Evolutionary conservation across 2,113 vertebrate species (phyloP), one percentile per base, ranked within the genome.

Genomic region (Columbina picui): DNA sequence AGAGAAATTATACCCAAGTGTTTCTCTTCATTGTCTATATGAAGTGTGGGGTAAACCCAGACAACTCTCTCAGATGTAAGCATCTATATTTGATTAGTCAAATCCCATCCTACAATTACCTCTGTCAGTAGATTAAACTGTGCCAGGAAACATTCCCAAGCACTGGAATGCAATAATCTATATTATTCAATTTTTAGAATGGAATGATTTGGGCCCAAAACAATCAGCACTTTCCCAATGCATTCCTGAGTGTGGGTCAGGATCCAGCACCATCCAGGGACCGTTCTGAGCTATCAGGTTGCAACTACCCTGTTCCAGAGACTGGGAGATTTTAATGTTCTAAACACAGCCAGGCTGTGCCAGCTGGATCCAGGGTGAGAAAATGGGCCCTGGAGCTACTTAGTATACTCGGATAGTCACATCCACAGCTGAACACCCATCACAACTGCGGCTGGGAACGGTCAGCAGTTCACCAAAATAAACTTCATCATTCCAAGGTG

Each of bases 61-160:
- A 89, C 86, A 84, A 59, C 73, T 74, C 23, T 70, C 34, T 89
- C 43, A 81, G 32, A 90, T 70, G 9, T 27, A 88, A 64, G 41
- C 50, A 84, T 52, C 76, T 59, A 47, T 36, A 50, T 74, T 53
- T 92, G 19, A 70, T 86, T 70, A 86, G 56, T 26, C 47, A 93
- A 78, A 47, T 81, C 26, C 23, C 10, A 93, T 47, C 86, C 76
- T 93, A 8, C 80, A 89, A 89, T 92, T 86, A 77, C 67, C 34
- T 86, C 50, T 89, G 76, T 71, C 77, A 84, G 76, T 34, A 87
- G 32, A 55, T 2, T 55, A 26, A 86, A 70, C 0, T 0, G 39
- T 84, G 75, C 84, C 93, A 84, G 76, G 64, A 56, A 94, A 81
- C 47, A 81, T 81, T 95, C 93, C 84, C 39, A 84, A 81, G 19